Evolutionary conservation across 1,140 invertebrate genomes (phyloP), one percentile per base, ranked within the genome.

Genomic region (Cherax destructor): DNA sequence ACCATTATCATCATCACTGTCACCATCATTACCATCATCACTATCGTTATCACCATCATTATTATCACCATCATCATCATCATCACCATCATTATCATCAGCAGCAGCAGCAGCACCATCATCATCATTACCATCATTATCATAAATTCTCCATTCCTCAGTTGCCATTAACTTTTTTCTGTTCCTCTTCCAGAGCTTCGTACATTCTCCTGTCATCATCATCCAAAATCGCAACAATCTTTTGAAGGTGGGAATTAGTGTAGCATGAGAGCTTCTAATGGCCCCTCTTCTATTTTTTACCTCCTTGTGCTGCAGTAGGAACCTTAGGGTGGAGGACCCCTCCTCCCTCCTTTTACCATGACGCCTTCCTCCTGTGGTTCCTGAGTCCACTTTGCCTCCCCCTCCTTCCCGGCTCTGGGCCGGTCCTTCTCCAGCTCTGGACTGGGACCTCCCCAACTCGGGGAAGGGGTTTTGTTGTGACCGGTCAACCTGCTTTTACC

Each of bases 401-500:
- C 47, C 78, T 13, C 78, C 18, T 13, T n/a, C 47, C 52, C 69
- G 18, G 18, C 21, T 9, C 30, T n/a, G 21, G n/a, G 30, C 4
- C 11, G 56, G 56, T 18, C 24, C n/a, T 6, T 6, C 7, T 10
- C 30, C 72, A 16, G 30, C 9, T 1, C 9, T 13, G 72, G 72
- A 49, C 9, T 3, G 65, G 65, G 83, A 72, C n/a, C 18, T 18
- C 74, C 52, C 41, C 49, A 87, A 76, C 74, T 77, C 77, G 85
- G 77, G 86, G 65, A 81, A 83, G 79, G 87, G 87, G 79, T 89
- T 89, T 89, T 89, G 87, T 89, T 89, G 87, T 89, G 87, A 89
- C 79, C 87, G 87, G 87, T 89, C 87, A 89, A 89, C 87, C 87
- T 89, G 87, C 87, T 89, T 89, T 89, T 89, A 89, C 87, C 87